Conservation (phyloP, 2,113 vertebrate genomes). For the Hoplias malabaricus region DNA sequence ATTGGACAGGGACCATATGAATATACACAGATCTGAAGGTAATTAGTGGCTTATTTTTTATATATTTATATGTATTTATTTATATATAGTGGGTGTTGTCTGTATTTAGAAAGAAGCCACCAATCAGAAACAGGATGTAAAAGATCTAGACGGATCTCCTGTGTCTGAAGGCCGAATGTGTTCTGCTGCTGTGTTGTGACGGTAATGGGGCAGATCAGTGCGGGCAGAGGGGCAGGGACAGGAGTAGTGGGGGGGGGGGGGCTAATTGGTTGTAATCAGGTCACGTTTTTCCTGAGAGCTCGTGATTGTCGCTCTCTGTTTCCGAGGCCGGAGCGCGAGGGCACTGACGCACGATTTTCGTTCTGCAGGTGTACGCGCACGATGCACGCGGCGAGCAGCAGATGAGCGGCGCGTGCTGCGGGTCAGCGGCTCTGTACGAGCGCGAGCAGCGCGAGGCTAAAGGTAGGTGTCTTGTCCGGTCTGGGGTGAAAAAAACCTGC, state of each 20-base stretch:
- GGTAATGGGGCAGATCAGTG: neutral
- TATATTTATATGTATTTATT: too few species aligned
- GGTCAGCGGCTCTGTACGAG: conserved; percentile 73
- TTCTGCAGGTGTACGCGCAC: conserved; percentile 80
- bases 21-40: too few species aligned
- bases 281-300: neutral
- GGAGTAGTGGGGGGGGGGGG: too few species aligned
- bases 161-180: too few species aligned
- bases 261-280: neutral
- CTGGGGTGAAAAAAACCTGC: too few species aligned
- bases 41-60: too few species aligned
- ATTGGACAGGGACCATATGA: too few species aligned
- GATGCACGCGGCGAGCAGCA: conserved; percentile 80
- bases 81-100: too few species aligned
- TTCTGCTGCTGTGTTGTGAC: conserved; percentile 14
- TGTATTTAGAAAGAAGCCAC: too few species aligned
- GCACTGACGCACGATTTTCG: conserved; percentile 54
- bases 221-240: neutral
- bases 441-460: conserved; percentile 73
- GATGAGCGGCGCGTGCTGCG: conserved; percentile 75
- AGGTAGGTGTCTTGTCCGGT: conserved; percentile 71
- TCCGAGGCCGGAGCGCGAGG: conserved; percentile 55
- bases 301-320: neutral
- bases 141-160: too few species aligned
- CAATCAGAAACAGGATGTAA: too few species aligned